phyloP scores from a whole-genome alignment of 2,113 vertebrate genomes.

The Urocolius indicus region DNA sequence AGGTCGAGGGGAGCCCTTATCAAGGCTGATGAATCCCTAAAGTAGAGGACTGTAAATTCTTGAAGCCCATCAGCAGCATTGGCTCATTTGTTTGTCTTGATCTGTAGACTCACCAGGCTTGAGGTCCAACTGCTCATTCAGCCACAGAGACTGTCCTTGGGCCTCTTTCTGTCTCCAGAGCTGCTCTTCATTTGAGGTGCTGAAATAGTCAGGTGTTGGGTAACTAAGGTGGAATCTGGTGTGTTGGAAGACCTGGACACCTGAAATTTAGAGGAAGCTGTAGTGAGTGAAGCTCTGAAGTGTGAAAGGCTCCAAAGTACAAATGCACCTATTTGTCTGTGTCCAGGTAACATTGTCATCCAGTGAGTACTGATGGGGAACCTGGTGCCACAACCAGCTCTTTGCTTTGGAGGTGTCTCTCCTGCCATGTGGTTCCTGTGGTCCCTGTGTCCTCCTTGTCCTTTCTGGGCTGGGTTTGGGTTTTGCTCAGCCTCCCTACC shows the following conservation, averaged over 20 bases:
- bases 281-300: not conserved
- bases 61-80: not conserved
- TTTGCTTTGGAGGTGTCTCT: not conserved
- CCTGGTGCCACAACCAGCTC: not conserved
- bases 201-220: not conserved
- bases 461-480: not conserved
- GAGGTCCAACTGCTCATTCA: not conserved
- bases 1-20: no score
- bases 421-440: not conserved
- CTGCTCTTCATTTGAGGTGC: not conserved
- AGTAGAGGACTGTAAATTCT: not conserved
- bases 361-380: rapidly evolving
- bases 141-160: rapidly evolving
- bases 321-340: not conserved
- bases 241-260: not conserved
- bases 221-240: no score
- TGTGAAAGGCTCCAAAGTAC: not conserved
- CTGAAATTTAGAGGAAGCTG: not conserved
- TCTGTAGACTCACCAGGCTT: not conserved
- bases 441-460: not conserved
- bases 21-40: no score
- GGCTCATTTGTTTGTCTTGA: not conserved
- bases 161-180: not conserved
- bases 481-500: not conserved
- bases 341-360: not conserved